Evolutionary conservation across 2,113 vertebrate species (phyloP).

Genomic region (Ivindomyrus marchei): DNA sequence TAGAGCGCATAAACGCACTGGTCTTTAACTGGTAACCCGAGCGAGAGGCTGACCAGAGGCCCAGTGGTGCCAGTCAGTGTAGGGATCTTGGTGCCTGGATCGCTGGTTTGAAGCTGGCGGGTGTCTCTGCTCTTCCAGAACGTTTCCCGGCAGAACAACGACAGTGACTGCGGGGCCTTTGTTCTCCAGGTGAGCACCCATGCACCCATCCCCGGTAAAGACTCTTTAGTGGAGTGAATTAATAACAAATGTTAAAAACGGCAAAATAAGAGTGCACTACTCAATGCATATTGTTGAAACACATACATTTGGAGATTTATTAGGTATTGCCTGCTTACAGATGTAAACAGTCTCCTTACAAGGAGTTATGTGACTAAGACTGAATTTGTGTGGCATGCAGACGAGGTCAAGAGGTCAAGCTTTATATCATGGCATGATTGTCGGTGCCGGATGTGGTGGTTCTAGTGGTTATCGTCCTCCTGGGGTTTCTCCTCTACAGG

Average conservation of each 20-base stretch:
- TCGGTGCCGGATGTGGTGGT: background rate
- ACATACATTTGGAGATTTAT: background rate
- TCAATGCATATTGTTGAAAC: background rate
- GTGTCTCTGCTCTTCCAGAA: conserved; percentile 59
- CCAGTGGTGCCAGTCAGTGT: background rate
- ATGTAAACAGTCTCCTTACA: background rate
- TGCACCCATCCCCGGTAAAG: conserved; percentile 21
- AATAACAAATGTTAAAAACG: background rate
- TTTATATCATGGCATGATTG: background rate
- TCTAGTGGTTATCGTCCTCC: background rate
- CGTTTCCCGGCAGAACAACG: conserved; percentile 84
- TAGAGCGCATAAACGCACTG: background rate
- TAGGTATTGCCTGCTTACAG: background rate
- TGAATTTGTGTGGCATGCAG: background rate
- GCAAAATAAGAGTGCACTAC: background rate
- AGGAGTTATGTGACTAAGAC: background rate
- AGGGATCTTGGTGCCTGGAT: background rate
- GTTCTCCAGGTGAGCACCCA: conserved; percentile 75
- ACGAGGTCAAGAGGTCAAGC: background rate
- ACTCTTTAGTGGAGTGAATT: background rate
- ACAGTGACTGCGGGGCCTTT: conserved; percentile 90
- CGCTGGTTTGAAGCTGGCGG: background rate
- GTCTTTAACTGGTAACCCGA: background rate
- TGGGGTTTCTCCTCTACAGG: background rate
- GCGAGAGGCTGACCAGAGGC: background rate